Conservation (phyloP, 2,888 invertebrate species). For the Drosophila kambysellisi region DNA sequence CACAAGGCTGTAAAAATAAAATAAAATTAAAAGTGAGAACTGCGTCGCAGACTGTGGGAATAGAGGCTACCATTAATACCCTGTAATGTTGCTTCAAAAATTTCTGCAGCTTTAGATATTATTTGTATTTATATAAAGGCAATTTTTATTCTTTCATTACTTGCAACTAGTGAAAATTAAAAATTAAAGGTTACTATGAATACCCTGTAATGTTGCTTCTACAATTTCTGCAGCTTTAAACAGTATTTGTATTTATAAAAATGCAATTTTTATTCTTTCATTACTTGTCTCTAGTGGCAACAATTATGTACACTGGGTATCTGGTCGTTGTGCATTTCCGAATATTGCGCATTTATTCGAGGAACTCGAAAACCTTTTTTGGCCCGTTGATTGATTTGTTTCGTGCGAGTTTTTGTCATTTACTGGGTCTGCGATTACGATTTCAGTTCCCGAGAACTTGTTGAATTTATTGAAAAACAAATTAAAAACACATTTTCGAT, state of each 20-base stretch:
- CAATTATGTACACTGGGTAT: slow-evolving; percentile 11
- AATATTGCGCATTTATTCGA: not conserved
- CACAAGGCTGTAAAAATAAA: slow-evolving; percentile 23
- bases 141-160: not conserved
- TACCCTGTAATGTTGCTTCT: slow-evolving; percentile 27
- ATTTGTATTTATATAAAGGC: not conserved
- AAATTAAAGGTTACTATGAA: slow-evolving; percentile 4
- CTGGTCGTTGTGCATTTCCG: not conserved
- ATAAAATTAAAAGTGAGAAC: not conserved
- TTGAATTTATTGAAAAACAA: slow-evolving; percentile 48
- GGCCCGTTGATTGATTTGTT: slow-evolving; percentile 62
- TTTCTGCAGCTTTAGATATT: not conserved
- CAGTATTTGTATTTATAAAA: not conserved
- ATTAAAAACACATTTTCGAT: slow-evolving; percentile 67
- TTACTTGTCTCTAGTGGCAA: not conserved
- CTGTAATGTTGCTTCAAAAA: slow-evolving; percentile 4
- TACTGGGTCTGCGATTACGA: slow-evolving; percentile 34
- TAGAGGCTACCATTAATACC: slow-evolving; percentile 24
- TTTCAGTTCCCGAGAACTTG: slow-evolving; percentile 53
- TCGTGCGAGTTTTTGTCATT: slow-evolving; percentile 56
- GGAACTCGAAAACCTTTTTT: slow-evolving; percentile 32
- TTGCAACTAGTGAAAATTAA: not conserved
- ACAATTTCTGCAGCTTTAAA: not conserved
- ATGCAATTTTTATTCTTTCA: not conserved
- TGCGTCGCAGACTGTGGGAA: slow-evolving; percentile 15